Percentiles rank a stretch among this genome's conserved stretches.
phyloP scores from a whole-genome alignment of 2,797 vertebrate species.

The Enteromius viviparus region DNA sequence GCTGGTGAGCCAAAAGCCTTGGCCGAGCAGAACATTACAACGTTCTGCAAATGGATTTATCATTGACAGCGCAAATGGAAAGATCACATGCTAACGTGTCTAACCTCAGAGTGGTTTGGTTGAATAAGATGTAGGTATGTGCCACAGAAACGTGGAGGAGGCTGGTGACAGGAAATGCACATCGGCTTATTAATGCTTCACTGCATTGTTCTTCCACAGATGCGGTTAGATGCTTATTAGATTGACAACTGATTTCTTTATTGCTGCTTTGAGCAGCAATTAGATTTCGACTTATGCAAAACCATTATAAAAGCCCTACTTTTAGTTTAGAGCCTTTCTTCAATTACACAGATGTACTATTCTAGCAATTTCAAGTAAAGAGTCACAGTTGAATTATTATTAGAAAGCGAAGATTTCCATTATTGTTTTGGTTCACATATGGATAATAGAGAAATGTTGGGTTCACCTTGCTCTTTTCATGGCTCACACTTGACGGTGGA shows the following conservation, averaged over 20 bases:
- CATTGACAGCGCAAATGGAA: conserved; percentile 46
- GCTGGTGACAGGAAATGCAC: conserved; percentile 13
- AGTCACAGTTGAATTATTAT: conserved; percentile 15
- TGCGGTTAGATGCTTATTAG: conserved; percentile 29
- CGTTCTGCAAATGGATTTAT: conserved; percentile 44
- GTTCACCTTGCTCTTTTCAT: conserved; percentile 33
- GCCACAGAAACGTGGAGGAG: neutral
- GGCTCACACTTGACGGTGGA: conserved; percentile 31
- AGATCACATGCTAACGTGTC: conserved; percentile 27
- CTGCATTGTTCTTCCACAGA: conserved; percentile 32
- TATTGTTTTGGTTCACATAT: neutral
- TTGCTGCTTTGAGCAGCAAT: conserved; percentile 29
- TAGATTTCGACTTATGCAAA: conserved; percentile 27
- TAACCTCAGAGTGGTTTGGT: conserved; percentile 27
- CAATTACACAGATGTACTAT: conserved; percentile 8
- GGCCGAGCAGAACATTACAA: conserved; percentile 55
- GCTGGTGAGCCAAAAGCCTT: conserved; percentile 36
- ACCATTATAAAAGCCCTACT: neutral
- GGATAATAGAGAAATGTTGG: neutral
- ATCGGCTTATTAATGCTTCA: conserved; percentile 36
- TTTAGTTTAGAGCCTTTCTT: conserved; percentile 27
- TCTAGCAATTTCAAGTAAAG: neutral
- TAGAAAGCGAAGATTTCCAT: neutral
- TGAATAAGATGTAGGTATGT: conserved; percentile 32
- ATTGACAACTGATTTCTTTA: conserved; percentile 48